A percentile compares a stretch with the other conserved stretches of the same genome.
These are phyloP conservation scores for Drosophila truncata DNA, from an alignment of 1,140 invertebrate genomes.

Conservation along the genomic window DNA sequence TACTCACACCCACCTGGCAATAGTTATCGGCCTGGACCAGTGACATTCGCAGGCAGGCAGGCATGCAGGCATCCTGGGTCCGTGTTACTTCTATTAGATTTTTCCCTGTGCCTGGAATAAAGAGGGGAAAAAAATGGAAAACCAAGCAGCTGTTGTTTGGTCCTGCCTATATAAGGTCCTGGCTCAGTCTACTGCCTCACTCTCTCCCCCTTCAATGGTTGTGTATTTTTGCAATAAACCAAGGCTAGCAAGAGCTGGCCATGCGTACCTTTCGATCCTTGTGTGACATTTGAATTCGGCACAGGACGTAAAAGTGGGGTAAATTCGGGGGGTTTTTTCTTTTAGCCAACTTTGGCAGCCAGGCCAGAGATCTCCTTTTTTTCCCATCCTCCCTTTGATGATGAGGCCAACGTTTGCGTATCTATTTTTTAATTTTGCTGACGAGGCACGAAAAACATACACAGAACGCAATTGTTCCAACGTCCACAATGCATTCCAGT, in stretches of 20 bases:
- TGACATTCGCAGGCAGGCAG: constrained; percentile 79
- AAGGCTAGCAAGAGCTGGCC: constrained; percentile 48
- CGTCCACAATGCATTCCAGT: constrained; percentile 79
- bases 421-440: constrained; percentile 84
- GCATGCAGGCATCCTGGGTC: constrained; percentile 9
- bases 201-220: constrained; percentile 17
- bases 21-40: constrained; percentile 75
- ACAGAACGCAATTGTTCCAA: constrained; percentile 81
- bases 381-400: too few relatives aligned
- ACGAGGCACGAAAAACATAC: constrained; percentile 82
- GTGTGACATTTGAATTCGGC: constrained; percentile 81
- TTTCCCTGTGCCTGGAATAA: constrained; percentile 25
- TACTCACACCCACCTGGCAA: constrained; percentile 53
- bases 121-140: constrained; percentile 6
- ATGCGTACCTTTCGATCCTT: constrained; percentile 83
- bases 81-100: constrained; percentile 75
- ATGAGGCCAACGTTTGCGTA: constrained; percentile 60
- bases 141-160: constrained; percentile 74
- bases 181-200: background rate
- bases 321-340: constrained; percentile 48
- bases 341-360: constrained; percentile 63
- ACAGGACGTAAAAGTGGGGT: constrained; percentile 33
- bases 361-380: background rate
- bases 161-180: constrained; percentile 35
- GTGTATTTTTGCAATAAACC: constrained; percentile 79